A percentile compares a stretch with the other conserved stretches of the same genome.
Evolutionary conservation across 1,140 invertebrate species (phyloP).

Genomic region (Pemphigus obesinymphae): DNA sequence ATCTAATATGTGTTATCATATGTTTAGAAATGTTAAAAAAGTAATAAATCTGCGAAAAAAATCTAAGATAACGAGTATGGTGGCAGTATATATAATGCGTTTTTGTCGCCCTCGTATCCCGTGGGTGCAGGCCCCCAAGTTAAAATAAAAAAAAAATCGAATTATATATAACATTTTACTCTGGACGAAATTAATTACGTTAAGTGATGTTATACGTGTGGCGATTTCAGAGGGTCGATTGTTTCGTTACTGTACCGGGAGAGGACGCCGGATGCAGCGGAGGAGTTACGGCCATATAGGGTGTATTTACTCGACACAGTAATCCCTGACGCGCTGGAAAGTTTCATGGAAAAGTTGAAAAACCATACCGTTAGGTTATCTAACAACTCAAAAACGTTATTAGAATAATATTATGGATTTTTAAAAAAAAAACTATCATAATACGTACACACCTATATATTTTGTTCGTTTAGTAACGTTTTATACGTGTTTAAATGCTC

Average conservation of each 20-base stretch:
- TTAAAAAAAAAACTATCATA: no score
- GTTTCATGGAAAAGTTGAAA: neutral
- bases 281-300: neutral
- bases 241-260: neutral
- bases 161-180: neutral
- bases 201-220: constrained; percentile 2
- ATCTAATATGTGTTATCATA: no score
- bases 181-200: constrained; percentile 28
- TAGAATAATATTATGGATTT: no score
- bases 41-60: no score
- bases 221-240: neutral
- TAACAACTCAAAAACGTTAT: no score
- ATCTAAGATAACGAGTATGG: neutral
- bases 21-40: no score
- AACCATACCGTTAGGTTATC: neutral
- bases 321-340: neutral
- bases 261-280: neutral
- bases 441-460: no score
- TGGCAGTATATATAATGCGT: neutral
- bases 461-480: no score
- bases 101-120: neutral
- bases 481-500: no score
- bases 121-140: neutral
- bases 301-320: neutral
- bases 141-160: neutral